These are phyloP conservation scores for cattle (Bos taurus) DNA, from an alignment of 2,113 vertebrate species.

Conservation along the genomic window ARS-UCD2.0 NC_037333.1:69570501-69571000, in stretches of 20 bases:
- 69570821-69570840: neutral
- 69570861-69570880: neutral
- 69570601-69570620: neutral
- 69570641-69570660: neutral
- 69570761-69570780: neutral
- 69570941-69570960: neutral
- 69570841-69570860: neutral
- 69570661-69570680: neutral
- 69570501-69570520: neutral
- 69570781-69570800: neutral
- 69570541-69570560: neutral
- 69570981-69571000: neutral
- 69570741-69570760: neutral
- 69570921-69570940: neutral
- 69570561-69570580: neutral
- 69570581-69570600: neutral
- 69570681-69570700: neutral
- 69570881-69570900: neutral
- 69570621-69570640: neutral
- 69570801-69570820: neutral
- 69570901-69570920: neutral
- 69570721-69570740: neutral
- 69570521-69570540: neutral
- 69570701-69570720: neutral
- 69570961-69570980: neutral